Evolutionary conservation across 2,797 vertebrate species (phyloP), one percentile per base, ranked within the genome.

Genomic region (Cyclura pinguis): DNA sequence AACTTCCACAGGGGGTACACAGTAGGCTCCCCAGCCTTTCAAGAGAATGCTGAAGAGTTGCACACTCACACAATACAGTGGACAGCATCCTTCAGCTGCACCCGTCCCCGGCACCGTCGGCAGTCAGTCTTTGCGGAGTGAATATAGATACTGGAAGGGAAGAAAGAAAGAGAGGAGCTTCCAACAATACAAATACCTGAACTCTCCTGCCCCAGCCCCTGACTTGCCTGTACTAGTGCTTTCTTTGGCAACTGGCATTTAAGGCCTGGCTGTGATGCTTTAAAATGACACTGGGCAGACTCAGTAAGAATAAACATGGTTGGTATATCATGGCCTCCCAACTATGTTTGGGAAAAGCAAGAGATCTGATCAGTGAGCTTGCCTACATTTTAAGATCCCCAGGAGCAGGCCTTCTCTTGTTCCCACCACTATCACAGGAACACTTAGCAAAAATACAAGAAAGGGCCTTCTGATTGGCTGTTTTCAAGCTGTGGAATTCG

Each of bases 61-160:
- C 57, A 47, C 73, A 97, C 97, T 98, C 92, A 98, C 98, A 94
- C 97, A 84, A 98, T 97, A 6, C 98, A 98, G 93, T 98, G 97
- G 81, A 98, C 95, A 0, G 98, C 97, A 80, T 98, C 98, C 22
- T 97, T 96, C 59, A 98, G 97, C 83, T 94, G 97, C 38, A 96
- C 95, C 3, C 97, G 97, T 94, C 98, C 97, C 85, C 97, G 93
- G 94, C 98, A 98, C 74, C 91, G 93, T 74, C 97, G 96, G 89
- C 97, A 97, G 84, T 91, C 94, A 35, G 92, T 93, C 77, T 96
- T 95, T 67, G 98, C 97, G 0, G 97, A 96, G 93, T 98, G 97
- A 47, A 98, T 90, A 85, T 98, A 96, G 91, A 98, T 95, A 89
- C 98, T 98, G 81, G 50, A 35, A 74, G n/a, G 18, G 9, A 12